Percentiles rank a stretch among this genome's conserved stretches.
Conservation (phyloP, 2,113 vertebrate genomes). For the Ceratotherium simum region DNA sequence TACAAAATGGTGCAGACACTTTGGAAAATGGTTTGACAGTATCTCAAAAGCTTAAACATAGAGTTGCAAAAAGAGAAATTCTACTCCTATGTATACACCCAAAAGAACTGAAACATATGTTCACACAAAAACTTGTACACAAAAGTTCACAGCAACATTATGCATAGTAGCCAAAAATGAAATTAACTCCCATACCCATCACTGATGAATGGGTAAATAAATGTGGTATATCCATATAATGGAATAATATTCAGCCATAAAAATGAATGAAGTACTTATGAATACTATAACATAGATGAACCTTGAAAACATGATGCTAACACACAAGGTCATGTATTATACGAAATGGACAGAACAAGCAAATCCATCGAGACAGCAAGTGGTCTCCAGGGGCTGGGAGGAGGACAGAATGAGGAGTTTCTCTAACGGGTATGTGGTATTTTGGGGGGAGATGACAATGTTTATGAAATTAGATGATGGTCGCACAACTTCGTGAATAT, state of each 20-base stretch:
- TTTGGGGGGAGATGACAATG: neutral
- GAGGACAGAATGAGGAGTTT: neutral
- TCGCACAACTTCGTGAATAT: neutral
- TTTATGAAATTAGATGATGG: neutral
- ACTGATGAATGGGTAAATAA: neutral
- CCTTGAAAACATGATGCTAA: neutral
- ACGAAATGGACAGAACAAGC: neutral
- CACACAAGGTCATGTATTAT: neutral
- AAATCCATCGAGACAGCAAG: neutral
- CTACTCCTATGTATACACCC: neutral
- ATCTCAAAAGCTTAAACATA: neutral
- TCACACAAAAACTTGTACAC: neutral
- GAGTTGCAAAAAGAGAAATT: neutral
- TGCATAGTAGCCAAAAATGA: neutral
- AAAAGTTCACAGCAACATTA: neutral
- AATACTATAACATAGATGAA: neutral
- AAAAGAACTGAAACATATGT: neutral
- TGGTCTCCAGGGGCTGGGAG: neutral
- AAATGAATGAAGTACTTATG: neutral
- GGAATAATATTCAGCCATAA: neutral
- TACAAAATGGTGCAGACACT: neutral
- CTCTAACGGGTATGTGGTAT: neutral
- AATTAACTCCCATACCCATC: neutral
- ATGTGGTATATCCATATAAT: neutral
- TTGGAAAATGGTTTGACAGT: conserved; percentile 38